Conservation (phyloP, 2,797 vertebrate species). For the Sebastes trivittatus region DNA sequence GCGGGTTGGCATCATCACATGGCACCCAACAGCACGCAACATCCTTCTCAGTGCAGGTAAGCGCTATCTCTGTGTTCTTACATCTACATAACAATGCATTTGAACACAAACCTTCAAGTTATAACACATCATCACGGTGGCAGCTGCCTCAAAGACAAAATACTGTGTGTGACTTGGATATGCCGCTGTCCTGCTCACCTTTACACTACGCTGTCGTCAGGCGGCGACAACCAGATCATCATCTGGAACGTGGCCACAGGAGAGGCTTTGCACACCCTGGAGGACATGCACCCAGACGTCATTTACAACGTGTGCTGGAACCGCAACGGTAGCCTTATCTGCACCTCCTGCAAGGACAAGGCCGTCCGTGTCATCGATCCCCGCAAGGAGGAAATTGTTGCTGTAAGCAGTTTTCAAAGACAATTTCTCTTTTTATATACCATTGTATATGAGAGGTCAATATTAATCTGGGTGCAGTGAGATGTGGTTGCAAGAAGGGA, state of each 20-base stretch:
- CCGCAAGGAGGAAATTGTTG: constrained; percentile 89
- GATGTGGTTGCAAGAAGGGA: background rate
- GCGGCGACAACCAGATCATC: constrained; percentile 92
- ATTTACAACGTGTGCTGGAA: constrained; percentile 96
- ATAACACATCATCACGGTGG: background rate
- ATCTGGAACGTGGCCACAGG: constrained; percentile 97
- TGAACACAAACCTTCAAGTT: background rate
- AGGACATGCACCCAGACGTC: constrained; percentile 95
- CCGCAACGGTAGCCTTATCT: constrained; percentile 94
- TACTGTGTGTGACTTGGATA: background rate
- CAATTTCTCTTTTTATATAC: background rate
- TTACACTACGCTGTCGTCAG: constrained; percentile 63
- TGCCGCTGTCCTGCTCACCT: background rate
- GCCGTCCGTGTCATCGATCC: constrained; percentile 93
- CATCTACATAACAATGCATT: background rate
- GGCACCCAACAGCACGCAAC: constrained; percentile 96
- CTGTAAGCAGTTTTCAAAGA: constrained; percentile 77
- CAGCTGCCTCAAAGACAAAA: background rate
- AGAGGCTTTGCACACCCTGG: constrained; percentile 90
- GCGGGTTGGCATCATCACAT: constrained; percentile 94
- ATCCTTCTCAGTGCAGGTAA: constrained; percentile 96
- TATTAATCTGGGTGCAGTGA: background rate
- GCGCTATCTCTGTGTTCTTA: background rate
- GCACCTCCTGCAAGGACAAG: constrained; percentile 97
- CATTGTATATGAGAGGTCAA: background rate